These are phyloP conservation scores for Morelia viridis DNA, from an alignment of 2,797 vertebrate genomes.

Conservation along the genomic window DNA sequence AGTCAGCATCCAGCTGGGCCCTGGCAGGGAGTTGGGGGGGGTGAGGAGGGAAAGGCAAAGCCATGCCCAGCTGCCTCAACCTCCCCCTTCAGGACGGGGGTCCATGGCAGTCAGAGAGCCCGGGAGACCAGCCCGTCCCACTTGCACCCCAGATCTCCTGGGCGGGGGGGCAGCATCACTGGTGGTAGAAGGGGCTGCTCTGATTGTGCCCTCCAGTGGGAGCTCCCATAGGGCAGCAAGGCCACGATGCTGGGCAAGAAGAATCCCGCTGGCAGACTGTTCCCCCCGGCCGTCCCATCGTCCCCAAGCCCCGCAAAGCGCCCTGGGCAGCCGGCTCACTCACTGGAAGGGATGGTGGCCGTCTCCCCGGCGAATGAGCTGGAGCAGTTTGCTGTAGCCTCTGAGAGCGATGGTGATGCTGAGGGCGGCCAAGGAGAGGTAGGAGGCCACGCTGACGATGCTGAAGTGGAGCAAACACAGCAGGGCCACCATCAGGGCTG, in stretches of 20 bases:
- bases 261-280: not conserved
- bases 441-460: slow-evolving; percentile 85
- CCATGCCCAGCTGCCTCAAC: not conserved
- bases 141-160: not conserved
- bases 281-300: not conserved
- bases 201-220: not conserved
- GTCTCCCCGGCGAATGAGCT: slow-evolving; percentile 79
- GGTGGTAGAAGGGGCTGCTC: not conserved
- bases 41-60: not conserved
- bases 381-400: slow-evolving; percentile 82
- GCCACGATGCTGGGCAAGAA: not conserved
- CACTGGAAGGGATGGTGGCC: slow-evolving; percentile 85
- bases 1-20: slow-evolving; percentile 82
- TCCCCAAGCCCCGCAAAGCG: not conserved
- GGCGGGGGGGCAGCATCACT: not conserved
- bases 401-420: slow-evolving; percentile 84
- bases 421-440: slow-evolving; percentile 80
- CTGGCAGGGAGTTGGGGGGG: slow-evolving; percentile 55
- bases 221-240: not conserved
- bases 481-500: slow-evolving; percentile 82
- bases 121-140: not conserved
- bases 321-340: slow-evolving; percentile 57
- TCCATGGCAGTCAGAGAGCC: not conserved
- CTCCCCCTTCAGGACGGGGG: not conserved
- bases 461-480: slow-evolving; percentile 90